phyloP scores from a whole-genome alignment of 2,888 invertebrate species.

The Thecocarcelia acutangulata region DNA sequence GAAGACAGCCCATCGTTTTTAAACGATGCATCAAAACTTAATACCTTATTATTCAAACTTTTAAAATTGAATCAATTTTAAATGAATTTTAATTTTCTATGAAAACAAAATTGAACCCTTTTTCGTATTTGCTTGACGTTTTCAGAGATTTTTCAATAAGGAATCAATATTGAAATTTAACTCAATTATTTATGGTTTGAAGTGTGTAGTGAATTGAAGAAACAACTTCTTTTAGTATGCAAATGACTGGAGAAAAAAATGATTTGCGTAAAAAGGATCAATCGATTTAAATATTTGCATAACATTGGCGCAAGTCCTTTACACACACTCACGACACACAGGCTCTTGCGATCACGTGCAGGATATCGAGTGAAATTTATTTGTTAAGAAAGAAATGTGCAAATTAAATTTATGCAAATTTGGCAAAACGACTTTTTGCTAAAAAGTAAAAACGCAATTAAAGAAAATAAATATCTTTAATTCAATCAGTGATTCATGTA shows the following conservation, averaged over 20 bases:
- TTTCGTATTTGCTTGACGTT: background rate
- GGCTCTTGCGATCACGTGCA: background rate
- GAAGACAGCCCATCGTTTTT: background rate
- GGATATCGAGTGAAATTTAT: background rate
- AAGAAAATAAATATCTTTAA: slow-evolving; percentile 37
- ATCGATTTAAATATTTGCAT: slow-evolving; percentile 72
- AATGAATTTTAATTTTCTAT: slow-evolving; percentile 55
- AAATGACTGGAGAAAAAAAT: slow-evolving; percentile 45
- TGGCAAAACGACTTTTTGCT: slow-evolving; percentile 53
- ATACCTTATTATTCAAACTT: background rate
- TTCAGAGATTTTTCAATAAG: slow-evolving; percentile 24
- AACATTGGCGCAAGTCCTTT: slow-evolving; percentile 75
- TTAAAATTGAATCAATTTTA: slow-evolving; percentile 54
- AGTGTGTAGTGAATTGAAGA: slow-evolving; percentile 46
- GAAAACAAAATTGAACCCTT: slow-evolving; percentile 29
- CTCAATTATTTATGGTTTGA: slow-evolving; percentile 60
- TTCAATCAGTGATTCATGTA: slow-evolving; percentile 55
- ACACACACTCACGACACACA: background rate
- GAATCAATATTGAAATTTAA: slow-evolving; percentile 57
- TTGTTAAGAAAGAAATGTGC: slow-evolving; percentile 53
- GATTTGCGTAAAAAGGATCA: slow-evolving; percentile 53
- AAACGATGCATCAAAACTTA: background rate
- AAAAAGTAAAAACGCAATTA: slow-evolving; percentile 56
- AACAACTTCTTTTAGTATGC: slow-evolving; percentile 57
- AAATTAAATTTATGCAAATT: slow-evolving; percentile 66